Conservation (phyloP, 2,113 vertebrate species). For the Callipepla californica region DNA sequence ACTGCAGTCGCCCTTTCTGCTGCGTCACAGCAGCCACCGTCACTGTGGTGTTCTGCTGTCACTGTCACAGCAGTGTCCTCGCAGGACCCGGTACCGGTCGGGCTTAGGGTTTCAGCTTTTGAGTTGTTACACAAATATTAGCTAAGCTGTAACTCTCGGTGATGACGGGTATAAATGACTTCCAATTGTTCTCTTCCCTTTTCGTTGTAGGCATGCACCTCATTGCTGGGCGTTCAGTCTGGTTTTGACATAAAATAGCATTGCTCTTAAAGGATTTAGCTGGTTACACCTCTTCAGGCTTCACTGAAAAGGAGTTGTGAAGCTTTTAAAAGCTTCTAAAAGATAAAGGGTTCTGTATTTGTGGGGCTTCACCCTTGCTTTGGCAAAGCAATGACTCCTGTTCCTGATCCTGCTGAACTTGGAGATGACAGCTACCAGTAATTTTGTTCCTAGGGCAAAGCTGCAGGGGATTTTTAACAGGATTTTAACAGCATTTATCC, state of each 20-base stretch:
- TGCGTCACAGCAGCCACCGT: too few species aligned
- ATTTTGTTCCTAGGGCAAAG: background rate
- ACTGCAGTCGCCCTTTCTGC: too few species aligned
- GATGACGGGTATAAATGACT: background rate
- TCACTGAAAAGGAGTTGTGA: background rate
- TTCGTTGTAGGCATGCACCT: background rate
- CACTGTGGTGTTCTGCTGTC: too few species aligned
- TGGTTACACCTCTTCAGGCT: background rate
- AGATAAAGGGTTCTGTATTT: background rate
- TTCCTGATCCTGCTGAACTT: background rate
- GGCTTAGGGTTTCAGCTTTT: background rate
- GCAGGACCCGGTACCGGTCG: too few species aligned
- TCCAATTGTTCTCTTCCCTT: background rate
- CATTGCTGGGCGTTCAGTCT: background rate
- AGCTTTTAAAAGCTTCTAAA: background rate
- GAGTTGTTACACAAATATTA: fast-evolving
- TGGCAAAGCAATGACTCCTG: background rate
- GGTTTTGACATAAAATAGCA: background rate
- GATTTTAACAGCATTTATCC: background rate
- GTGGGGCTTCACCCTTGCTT: background rate
- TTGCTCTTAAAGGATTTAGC: background rate
- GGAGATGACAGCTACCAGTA: background rate
- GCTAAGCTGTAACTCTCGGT: background rate
- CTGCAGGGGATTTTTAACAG: background rate
- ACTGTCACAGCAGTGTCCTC: background rate